Evolutionary conservation across 1,140 invertebrate species (phyloP).

Genomic region (Drosophila subobscura): DNA sequence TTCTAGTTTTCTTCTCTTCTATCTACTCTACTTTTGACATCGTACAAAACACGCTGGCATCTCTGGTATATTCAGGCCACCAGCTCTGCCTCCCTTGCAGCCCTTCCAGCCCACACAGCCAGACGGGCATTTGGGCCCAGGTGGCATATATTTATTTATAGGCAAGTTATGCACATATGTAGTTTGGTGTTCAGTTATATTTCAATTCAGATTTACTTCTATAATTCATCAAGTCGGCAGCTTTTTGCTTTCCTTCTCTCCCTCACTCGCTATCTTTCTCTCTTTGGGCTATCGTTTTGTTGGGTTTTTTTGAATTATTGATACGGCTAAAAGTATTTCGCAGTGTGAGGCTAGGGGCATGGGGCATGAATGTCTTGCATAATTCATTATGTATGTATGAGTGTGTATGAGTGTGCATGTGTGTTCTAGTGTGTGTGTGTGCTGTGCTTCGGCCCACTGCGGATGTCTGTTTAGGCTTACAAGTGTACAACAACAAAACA

Average conservation of each 20-base stretch:
- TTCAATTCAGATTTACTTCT: constrained; percentile 78
- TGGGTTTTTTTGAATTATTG: constrained; percentile 74
- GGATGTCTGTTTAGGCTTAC: constrained; percentile 64
- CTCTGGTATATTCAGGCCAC: background rate
- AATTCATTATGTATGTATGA: constrained; percentile 73
- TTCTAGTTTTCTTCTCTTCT: background rate
- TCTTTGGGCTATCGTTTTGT: constrained; percentile 32
- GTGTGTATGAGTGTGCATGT: constrained; percentile 8
- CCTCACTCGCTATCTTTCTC: background rate
- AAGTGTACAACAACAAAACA: constrained; percentile 6
- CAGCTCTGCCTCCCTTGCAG: too few relatives aligned
- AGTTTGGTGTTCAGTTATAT: constrained; percentile 59
- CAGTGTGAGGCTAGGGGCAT: constrained; percentile 12
- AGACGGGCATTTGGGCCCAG: constrained; percentile 14
- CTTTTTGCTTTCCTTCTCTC: constrained; percentile 12
- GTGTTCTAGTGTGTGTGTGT: constrained; percentile 13
- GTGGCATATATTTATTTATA: constrained; percentile 24
- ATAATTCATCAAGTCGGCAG: constrained; percentile 76
- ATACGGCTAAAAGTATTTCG: constrained; percentile 60
- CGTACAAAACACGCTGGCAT: background rate
- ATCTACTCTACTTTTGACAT: background rate
- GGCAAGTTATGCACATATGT: constrained; percentile 29
- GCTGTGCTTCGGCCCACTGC: constrained; percentile 9
- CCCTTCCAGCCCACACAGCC: too few relatives aligned
- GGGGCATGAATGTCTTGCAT: constrained; percentile 66